Conservation (phyloP, 2,797 vertebrate species). For the Silurus lanzhouensis region DNA sequence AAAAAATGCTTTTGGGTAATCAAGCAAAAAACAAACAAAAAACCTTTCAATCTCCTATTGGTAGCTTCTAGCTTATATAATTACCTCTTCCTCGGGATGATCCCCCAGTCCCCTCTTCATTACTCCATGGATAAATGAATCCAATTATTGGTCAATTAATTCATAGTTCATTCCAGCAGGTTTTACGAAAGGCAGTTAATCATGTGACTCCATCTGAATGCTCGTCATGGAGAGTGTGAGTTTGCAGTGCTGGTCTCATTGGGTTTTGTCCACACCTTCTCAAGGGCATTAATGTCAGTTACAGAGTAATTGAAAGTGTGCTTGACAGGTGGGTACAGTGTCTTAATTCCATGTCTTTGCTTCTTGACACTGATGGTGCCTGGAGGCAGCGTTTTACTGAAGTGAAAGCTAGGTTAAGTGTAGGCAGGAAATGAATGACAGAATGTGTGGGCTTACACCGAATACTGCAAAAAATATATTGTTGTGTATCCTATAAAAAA, state of each 20-base stretch:
- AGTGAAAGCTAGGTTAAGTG: slow-evolving; percentile 18
- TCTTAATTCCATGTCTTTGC: slow-evolving; percentile 31
- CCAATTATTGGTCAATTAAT: slow-evolving; percentile 55
- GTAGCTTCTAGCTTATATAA: slow-evolving; percentile 44
- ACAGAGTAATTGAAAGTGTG: slow-evolving; percentile 1
- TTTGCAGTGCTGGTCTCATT: slow-evolving; percentile 10
- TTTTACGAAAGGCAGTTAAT: slow-evolving; percentile 46
- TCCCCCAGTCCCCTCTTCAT: slow-evolving; percentile 51
- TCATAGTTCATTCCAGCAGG: slow-evolving; percentile 47
- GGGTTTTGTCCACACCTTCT: slow-evolving; percentile 35
- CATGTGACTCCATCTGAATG: slow-evolving; percentile 40
- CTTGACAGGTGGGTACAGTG: slow-evolving; percentile 33
- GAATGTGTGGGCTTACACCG: slow-evolving; percentile 25
- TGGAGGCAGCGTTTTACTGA: slow-evolving; percentile 24
- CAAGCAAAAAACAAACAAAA: background rate
- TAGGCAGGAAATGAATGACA: slow-evolving; percentile 30
- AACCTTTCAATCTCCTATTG: slow-evolving; percentile 15
- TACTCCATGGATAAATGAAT: slow-evolving; percentile 50
- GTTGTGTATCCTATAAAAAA: background rate
- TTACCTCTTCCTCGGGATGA: slow-evolving; percentile 44
- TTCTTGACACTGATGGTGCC: slow-evolving; percentile 37
- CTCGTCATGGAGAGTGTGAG: slow-evolving; percentile 11
- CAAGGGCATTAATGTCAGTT: slow-evolving; percentile 29
- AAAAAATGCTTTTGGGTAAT: background rate
- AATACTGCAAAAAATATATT: background rate